Percentiles rank a stretch among this genome's conserved stretches.
Evolutionary conservation across 1,140 invertebrate species (phyloP).

Genomic region (Meloidogyne floridensis): DNA sequence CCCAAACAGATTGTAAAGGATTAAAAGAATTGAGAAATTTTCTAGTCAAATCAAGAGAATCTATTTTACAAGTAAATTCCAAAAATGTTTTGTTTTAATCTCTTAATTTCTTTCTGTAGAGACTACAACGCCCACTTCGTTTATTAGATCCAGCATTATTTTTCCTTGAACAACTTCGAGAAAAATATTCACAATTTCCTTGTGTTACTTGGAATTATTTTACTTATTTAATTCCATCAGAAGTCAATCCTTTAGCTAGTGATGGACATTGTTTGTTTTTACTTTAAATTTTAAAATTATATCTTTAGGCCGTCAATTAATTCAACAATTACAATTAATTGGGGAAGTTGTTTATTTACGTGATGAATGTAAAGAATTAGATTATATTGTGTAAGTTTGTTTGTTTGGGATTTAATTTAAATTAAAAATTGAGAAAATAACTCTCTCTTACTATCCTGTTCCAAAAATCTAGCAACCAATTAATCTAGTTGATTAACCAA

Average conservation of each 20-base stretch:
- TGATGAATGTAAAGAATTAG: constrained; percentile 71
- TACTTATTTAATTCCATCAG: constrained; percentile 71
- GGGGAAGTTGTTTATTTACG: constrained; percentile 72
- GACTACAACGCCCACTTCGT: constrained; percentile 71
- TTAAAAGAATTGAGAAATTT: constrained; percentile 71
- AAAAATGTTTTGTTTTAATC: not conserved
- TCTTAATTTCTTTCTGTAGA: constrained; percentile 60
- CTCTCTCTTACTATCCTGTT: too few species aligned
- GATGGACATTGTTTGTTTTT: constrained; percentile 72
- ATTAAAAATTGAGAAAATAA: too few species aligned
- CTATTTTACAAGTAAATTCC: constrained; percentile 50
- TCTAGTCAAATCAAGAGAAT: constrained; percentile 66
- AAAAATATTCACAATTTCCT: constrained; percentile 71
- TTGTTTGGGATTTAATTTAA: too few species aligned
- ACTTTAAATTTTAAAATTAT: not conserved
- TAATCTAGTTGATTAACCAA: too few species aligned
- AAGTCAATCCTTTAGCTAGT: constrained; percentile 75
- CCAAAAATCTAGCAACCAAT: too few species aligned
- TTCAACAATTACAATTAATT: constrained; percentile 75
- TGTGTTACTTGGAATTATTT: constrained; percentile 75
- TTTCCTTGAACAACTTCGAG: constrained; percentile 71
- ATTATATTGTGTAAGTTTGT: constrained; percentile 69
- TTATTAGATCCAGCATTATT: constrained; percentile 72
- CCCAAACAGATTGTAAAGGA: constrained; percentile 71
- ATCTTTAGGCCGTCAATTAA: constrained; percentile 68